phyloP scores from a whole-genome alignment of 2,888 invertebrate genomes.

The Standfussiana lucernea region DNA sequence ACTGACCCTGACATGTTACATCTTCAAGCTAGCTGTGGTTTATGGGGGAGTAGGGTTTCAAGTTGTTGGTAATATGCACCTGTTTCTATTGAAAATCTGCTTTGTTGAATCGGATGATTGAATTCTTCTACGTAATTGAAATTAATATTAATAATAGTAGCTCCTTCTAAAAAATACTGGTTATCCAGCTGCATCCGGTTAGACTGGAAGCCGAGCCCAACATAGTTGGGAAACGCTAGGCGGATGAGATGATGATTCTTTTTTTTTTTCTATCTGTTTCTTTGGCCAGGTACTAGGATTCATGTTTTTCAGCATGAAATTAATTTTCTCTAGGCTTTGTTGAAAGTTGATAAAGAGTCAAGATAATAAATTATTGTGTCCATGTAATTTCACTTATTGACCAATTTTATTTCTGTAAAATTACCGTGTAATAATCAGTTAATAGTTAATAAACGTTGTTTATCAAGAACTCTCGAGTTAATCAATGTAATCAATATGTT shows the following conservation, averaged over 20 bases:
- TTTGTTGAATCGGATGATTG: background rate
- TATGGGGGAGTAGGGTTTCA: constrained; percentile 11
- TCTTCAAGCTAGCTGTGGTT: constrained; percentile 39
- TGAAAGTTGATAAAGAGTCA: background rate
- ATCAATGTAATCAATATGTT: constrained; percentile 60
- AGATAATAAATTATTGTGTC: background rate
- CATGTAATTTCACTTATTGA: constrained; percentile 19
- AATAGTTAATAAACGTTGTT: constrained; percentile 44
- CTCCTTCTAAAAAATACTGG: background rate
- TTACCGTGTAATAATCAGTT: constrained; percentile 15
- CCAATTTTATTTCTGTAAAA: constrained; percentile 21
- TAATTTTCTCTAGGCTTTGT: background rate
- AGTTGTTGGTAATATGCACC: background rate
- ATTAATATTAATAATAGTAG: background rate
- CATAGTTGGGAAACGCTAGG: background rate
- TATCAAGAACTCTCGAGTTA: constrained; percentile 33
- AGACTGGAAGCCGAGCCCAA: background rate
- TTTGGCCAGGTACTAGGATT: background rate
- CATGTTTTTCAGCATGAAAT: background rate
- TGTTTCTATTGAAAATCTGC: too few relatives aligned
- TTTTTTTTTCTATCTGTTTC: background rate
- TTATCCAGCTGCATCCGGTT: background rate
- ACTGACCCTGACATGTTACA: constrained; percentile 59
- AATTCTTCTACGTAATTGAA: background rate
- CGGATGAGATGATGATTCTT: background rate